These are phyloP conservation scores for Drosophila santomea DNA, from an alignment of 1,140 invertebrate genomes.

Conservation along the genomic window DNA sequence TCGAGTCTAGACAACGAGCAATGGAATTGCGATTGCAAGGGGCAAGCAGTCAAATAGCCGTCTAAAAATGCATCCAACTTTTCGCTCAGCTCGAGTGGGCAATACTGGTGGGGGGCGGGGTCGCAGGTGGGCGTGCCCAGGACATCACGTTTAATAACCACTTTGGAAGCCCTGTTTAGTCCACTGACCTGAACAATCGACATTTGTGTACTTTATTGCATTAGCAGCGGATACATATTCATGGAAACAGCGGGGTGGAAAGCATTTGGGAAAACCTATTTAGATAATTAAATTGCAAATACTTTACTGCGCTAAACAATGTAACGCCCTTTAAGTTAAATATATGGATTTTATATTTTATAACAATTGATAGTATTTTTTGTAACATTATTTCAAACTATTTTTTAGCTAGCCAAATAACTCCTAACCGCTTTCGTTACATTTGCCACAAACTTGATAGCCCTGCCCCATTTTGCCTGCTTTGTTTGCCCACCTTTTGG, in stretches of 20 bases:
- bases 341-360: no score
- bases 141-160: slow-evolving; percentile 49
- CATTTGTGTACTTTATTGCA: slow-evolving; percentile 51
- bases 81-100: neutral
- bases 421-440: no score
- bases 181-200: slow-evolving; percentile 62
- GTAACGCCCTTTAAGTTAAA: no score
- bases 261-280: slow-evolving; percentile 18
- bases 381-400: no score
- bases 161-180: slow-evolving; percentile 50
- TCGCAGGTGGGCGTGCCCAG: neutral
- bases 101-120: neutral
- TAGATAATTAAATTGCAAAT: neutral
- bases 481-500: neutral
- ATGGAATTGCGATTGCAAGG: slow-evolving; percentile 57
- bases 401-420: neutral
- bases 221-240: neutral
- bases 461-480: neutral
- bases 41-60: slow-evolving; percentile 59
- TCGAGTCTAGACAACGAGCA: slow-evolving; percentile 66
- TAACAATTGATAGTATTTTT: no score
- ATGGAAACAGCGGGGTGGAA: slow-evolving; percentile 19
- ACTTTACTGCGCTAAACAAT: neutral
- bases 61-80: slow-evolving; percentile 58
- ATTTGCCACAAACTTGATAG: no score